These are phyloP conservation scores for Xerus inauris DNA, from an alignment of 2,113 vertebrate genomes.

Conservation along the genomic window DNA sequence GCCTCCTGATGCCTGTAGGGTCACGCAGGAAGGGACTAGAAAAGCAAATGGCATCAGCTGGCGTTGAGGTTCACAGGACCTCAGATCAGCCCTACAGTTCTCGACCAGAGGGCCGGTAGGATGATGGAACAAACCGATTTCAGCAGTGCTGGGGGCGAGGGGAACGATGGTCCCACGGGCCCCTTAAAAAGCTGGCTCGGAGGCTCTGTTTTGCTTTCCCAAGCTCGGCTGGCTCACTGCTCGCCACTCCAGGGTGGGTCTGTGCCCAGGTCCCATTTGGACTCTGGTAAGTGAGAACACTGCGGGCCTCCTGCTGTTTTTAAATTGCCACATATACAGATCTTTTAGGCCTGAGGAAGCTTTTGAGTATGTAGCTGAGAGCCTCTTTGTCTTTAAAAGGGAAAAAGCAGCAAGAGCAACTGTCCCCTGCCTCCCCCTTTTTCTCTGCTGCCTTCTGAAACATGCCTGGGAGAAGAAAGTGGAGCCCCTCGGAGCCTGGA, in stretches of 20 bases:
- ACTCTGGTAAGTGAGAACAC: constrained; percentile 10
- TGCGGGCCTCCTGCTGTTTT: neutral
- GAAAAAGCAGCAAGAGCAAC: constrained; percentile 2
- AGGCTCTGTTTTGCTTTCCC: neutral
- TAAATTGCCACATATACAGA: constrained; percentile 47
- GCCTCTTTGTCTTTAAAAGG: constrained; percentile 43
- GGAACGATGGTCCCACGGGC: neutral
- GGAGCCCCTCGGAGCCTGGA: neutral
- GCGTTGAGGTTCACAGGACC: neutral
- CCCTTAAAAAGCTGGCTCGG: neutral
- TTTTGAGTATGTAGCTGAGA: neutral
- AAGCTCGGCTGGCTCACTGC: neutral
- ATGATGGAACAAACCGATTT: neutral
- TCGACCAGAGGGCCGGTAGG: neutral
- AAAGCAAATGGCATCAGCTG: neutral
- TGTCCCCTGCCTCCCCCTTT: neutral
- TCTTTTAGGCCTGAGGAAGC: neutral
- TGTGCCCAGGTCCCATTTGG: constrained; percentile 5
- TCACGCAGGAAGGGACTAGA: neutral
- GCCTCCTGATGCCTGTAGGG: rapidly evolving
- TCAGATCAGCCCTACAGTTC: neutral
- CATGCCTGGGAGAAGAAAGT: neutral
- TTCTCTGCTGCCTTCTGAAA: neutral
- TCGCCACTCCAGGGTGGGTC: neutral
- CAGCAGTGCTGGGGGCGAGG: neutral